Conservation (phyloP, 1,140 invertebrate species). For the Amphibalanus amphitrite region DNA sequence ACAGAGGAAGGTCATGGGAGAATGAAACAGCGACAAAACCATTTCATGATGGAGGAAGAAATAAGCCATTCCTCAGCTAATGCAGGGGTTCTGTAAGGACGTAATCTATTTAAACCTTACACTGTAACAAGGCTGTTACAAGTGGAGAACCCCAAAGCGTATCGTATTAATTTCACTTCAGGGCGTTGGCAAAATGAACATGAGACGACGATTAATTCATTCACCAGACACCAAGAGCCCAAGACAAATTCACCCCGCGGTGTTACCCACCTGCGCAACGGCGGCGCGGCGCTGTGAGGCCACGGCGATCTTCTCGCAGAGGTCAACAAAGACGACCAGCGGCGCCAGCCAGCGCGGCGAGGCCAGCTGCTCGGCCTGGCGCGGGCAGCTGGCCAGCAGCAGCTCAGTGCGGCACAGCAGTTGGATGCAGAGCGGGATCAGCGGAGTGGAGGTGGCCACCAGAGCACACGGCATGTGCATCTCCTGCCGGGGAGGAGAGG, state of each 20-base stretch:
- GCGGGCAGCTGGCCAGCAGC: constrained; percentile 11
- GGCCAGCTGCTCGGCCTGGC: neutral
- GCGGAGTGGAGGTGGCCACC: constrained; percentile 6
- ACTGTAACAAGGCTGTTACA: no score
- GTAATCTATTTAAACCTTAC: no score
- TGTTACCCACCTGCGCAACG: constrained; percentile 48
- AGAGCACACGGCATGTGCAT: constrained; percentile 45
- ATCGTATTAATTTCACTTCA: no score
- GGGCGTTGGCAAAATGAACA: no score
- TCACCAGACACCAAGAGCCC: no score
- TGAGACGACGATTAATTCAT: no score
- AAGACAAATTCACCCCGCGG: no score
- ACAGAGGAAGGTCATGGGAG: neutral
- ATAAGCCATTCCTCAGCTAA: no score
- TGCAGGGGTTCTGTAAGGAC: no score
- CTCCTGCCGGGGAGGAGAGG: constrained; percentile 34
- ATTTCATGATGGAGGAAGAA: no score
- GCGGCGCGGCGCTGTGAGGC: constrained; percentile 47
- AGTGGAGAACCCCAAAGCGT: no score
- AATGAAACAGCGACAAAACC: no score
- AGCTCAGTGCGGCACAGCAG: constrained; percentile 9
- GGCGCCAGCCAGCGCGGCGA: constrained; percentile 48
- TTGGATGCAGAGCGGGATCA: constrained; percentile 1
- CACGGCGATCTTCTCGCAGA: constrained; percentile 58
- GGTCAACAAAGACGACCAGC: constrained; percentile 54